These are phyloP conservation scores for Hydrotaea cyrtoneurina DNA, from an alignment of 2,888 invertebrate genomes.

Conservation along the genomic window DNA sequence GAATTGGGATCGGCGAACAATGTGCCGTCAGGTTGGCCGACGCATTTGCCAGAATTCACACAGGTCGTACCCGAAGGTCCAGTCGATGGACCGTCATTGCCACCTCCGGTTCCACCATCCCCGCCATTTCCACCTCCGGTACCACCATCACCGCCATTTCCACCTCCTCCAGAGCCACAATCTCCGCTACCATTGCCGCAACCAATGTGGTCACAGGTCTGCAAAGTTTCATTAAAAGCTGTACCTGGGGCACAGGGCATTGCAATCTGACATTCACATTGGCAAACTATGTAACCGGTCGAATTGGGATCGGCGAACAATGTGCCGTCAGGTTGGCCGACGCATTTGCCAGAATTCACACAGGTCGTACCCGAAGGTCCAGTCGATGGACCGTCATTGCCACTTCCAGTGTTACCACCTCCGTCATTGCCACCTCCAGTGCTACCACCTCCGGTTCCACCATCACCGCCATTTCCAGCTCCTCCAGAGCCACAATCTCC, in stretches of 20 bases:
- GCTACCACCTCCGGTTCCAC: too few relatives aligned
- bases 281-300: slow-evolving; percentile 50
- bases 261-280: slow-evolving; percentile 41
- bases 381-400: background rate
- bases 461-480: too few relatives aligned
- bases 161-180: background rate
- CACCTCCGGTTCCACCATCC: background rate
- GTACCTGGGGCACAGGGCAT: slow-evolving; percentile 32
- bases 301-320: slow-evolving; percentile 16
- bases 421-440: background rate
- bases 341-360: slow-evolving; percentile 45
- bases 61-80: slow-evolving; percentile 16
- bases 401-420: background rate
- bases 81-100: too few relatives aligned
- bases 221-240: slow-evolving; percentile 39
- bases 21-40: slow-evolving; percentile 39
- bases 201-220: slow-evolving; percentile 64
- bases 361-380: slow-evolving; percentile 45
- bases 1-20: slow-evolving; percentile 29
- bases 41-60: slow-evolving; percentile 38
- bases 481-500: too few relatives aligned
- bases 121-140: background rate
- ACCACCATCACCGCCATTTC: background rate
- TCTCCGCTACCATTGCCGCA: background rate
- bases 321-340: slow-evolving; percentile 34